Evolutionary conservation across 2,797 vertebrate species (phyloP).

Genomic region (Orestias chungarensis): DNA sequence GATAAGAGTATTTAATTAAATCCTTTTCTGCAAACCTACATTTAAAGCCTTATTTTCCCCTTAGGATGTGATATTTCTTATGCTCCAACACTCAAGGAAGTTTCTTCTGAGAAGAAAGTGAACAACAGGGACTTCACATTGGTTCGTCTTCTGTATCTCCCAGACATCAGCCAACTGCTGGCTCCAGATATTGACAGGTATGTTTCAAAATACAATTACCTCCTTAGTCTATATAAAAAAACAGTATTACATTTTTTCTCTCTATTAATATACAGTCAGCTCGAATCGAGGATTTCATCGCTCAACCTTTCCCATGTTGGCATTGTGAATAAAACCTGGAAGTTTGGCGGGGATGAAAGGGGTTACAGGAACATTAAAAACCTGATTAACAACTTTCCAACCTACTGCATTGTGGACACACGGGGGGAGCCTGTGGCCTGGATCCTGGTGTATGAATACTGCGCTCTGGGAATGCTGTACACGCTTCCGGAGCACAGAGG

Average conservation of each 20-base stretch:
- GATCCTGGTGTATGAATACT: constrained; percentile 68
- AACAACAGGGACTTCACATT: constrained; percentile 7
- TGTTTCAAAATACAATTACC: not conserved
- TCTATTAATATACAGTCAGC: constrained; percentile 33
- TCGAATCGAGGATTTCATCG: constrained; percentile 60
- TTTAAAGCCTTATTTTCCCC: constrained; percentile 7
- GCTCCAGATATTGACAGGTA: constrained; percentile 53
- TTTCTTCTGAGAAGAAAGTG: constrained; percentile 40
- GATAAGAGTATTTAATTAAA: too few species aligned
- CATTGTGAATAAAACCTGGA: constrained; percentile 75
- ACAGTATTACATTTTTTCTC: not conserved
- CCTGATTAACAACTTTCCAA: constrained; percentile 60
- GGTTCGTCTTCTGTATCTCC: constrained; percentile 61
- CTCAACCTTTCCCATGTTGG: constrained; percentile 60
- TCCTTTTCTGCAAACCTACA: too few species aligned
- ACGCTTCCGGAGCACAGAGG: constrained; percentile 71
- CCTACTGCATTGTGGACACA: constrained; percentile 63
- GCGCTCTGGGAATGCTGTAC: constrained; percentile 61
- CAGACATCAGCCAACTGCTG: constrained; percentile 47
- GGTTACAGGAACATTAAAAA: constrained; percentile 40
- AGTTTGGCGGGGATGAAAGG: constrained; percentile 63
- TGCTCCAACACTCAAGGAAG: constrained; percentile 50
- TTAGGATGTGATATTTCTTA: constrained; percentile 58
- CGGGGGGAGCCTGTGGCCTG: constrained; percentile 65
- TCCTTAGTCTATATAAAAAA: not conserved